Percentiles rank a stretch among this genome's conserved stretches.
Evolutionary conservation across 1,140 invertebrate species (phyloP).

Genomic region (Venustaconcha ellipsiformis): DNA sequence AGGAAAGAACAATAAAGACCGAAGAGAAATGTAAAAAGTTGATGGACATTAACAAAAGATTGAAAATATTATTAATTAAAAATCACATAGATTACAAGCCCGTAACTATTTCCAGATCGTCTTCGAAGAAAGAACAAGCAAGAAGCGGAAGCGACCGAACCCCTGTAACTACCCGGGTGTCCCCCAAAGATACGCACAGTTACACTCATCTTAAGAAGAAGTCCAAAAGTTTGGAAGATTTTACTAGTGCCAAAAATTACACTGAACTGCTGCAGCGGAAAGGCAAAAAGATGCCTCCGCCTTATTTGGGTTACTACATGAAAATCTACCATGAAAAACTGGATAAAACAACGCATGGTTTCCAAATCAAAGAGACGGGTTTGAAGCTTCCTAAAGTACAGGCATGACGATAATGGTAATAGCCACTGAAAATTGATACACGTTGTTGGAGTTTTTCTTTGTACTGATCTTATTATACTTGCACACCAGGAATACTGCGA

Average conservation of each 20-base stretch:
- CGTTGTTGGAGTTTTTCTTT: no score
- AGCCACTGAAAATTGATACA: no score
- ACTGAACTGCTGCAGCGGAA: not conserved
- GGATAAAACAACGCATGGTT: no score
- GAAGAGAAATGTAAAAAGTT: conserved; percentile 37
- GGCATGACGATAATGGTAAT: no score
- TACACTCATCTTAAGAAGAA: conserved; percentile 3
- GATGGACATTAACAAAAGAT: conserved; percentile 34
- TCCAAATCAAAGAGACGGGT: no score
- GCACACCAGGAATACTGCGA: no score
- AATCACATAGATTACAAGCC: conserved; percentile 38
- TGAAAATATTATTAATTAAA: conserved; percentile 24
- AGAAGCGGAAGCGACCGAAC: conserved; percentile 5
- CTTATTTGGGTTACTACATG: conserved; percentile 33
- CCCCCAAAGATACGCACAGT: conserved; percentile 8
- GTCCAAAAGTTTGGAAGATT: conserved; percentile 25
- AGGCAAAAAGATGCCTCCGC: conserved; percentile 13
- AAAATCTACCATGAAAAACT: conserved; percentile 25
- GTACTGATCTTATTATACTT: no score
- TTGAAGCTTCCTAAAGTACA: no score
- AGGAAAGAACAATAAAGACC: conserved; percentile 23
- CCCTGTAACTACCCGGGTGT: conserved; percentile 15
- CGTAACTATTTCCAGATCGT: conserved; percentile 27
- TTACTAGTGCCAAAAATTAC: conserved; percentile 12
- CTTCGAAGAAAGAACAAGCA: conserved; percentile 10